A percentile compares a stretch with the other conserved stretches of the same genome.
These are phyloP conservation scores for Caenorhabditis drosophilae DNA, from an alignment of 2,888 invertebrate species.

Conservation along the genomic window DNA sequence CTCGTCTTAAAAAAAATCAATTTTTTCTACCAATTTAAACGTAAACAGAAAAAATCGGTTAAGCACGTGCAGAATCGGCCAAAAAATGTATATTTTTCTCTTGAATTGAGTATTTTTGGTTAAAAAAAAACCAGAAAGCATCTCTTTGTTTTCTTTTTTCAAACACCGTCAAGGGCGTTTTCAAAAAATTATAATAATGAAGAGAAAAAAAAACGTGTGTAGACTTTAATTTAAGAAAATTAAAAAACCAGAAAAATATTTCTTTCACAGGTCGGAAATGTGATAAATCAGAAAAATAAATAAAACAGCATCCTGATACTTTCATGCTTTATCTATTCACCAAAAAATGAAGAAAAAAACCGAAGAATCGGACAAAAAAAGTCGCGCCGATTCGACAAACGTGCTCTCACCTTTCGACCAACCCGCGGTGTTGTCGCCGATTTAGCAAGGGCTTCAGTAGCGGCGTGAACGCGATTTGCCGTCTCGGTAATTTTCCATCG, in stretches of 20 bases:
- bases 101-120: not conserved
- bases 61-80: slow-evolving; percentile 43
- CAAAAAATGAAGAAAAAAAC: not conserved
- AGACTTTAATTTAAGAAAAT: not conserved
- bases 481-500: slow-evolving; percentile 68
- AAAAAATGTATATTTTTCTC: slow-evolving; percentile 10
- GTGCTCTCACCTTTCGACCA: slow-evolving; percentile 37
- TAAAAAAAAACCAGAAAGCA: slow-evolving; percentile 3
- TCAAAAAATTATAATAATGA: too few relatives aligned
- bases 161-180: too few relatives aligned
- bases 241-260: not conserved
- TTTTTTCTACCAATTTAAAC: too few relatives aligned
- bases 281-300: not conserved
- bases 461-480: slow-evolving; percentile 62
- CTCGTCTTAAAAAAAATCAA: slow-evolving; percentile 20
- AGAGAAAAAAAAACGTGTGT: not conserved
- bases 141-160: too few relatives aligned
- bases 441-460: slow-evolving; percentile 46
- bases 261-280: too few relatives aligned
- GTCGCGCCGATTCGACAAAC: slow-evolving; percentile 13
- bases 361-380: not conserved
- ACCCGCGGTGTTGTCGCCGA: slow-evolving; percentile 48
- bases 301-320: too few relatives aligned
- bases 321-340: not conserved
- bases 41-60: slow-evolving; percentile 18